These are phyloP conservation scores for Brachionichthys hirsutus DNA, from an alignment of 2,113 vertebrate species.

Conservation along the genomic window DNA sequence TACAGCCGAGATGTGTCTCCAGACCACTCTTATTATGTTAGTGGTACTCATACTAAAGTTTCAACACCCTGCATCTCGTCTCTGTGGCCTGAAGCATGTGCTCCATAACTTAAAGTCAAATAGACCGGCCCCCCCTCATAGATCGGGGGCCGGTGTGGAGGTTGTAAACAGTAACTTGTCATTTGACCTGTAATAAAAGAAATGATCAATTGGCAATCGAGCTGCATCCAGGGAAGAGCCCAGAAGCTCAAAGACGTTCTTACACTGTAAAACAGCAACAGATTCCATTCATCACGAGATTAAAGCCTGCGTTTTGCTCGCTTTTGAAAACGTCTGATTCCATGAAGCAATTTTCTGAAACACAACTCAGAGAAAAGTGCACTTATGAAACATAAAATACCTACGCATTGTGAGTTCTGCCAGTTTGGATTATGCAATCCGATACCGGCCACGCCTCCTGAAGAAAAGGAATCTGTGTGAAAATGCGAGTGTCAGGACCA, in stretches of 20 bases:
- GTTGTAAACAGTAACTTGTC: constrained; percentile 48
- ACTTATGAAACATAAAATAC: constrained; percentile 57
- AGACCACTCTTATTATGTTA: constrained; percentile 52
- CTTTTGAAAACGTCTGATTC: constrained; percentile 61
- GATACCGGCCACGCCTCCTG: constrained; percentile 37
- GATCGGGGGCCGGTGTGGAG: no score
- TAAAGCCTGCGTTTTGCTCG: constrained; percentile 53
- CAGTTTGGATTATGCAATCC: constrained; percentile 57
- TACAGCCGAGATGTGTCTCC: constrained; percentile 40
- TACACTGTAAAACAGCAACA: constrained; percentile 39
- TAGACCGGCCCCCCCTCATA: constrained; percentile 31
- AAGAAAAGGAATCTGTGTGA: constrained; percentile 52
- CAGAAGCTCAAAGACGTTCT: constrained; percentile 50
- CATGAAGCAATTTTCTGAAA: constrained; percentile 51
- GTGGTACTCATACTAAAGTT: constrained; percentile 21
- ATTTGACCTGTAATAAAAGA: constrained; percentile 63
- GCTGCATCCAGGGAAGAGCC: constrained; percentile 40
- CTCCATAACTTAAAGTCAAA: constrained; percentile 37
- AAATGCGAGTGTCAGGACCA: constrained; percentile 77
- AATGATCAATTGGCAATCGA: constrained; percentile 49
- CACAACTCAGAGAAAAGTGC: constrained; percentile 46
- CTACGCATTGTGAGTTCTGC: constrained; percentile 50
- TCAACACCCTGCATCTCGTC: constrained; percentile 28
- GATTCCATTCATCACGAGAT: constrained; percentile 62
- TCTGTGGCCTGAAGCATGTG: constrained; percentile 10